Percentiles rank a stretch among this genome's conserved stretches.
Conservation (phyloP, 2,113 vertebrate species). For the Anser brachyrhynchus region DNA sequence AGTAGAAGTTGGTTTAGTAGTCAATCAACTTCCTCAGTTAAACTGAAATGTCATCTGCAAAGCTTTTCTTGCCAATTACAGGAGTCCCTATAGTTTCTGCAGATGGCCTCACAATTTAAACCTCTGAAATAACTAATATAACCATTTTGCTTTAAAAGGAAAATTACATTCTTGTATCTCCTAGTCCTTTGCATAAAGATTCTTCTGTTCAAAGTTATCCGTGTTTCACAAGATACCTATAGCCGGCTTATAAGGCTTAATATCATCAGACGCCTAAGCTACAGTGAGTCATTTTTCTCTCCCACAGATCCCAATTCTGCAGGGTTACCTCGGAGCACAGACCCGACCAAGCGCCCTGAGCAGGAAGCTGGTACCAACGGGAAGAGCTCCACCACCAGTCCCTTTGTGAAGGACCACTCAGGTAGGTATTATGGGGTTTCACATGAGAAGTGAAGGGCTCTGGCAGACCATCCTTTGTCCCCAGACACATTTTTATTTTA, state of each 20-base stretch:
- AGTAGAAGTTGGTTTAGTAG: conserved; percentile 77
- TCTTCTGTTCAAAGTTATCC: conserved; percentile 67
- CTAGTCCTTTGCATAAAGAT: conserved; percentile 70
- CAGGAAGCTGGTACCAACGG: conserved; percentile 83
- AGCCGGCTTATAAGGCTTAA: conserved; percentile 35
- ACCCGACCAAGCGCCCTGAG: conserved; percentile 86
- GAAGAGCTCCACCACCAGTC: conserved; percentile 85
- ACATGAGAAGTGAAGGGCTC: not conserved
- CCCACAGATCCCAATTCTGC: conserved; percentile 88
- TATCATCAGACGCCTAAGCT: not conserved
- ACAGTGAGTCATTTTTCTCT: conserved; percentile 67
- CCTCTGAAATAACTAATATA: conserved; percentile 75
- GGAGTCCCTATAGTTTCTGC: conserved; percentile 80
- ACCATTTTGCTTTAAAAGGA: conserved; percentile 71
- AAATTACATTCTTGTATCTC: conserved; percentile 61
- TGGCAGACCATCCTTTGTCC: not conserved
- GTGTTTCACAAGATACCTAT: conserved; percentile 54
- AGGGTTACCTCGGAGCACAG: conserved; percentile 81
- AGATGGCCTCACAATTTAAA: conserved; percentile 80
- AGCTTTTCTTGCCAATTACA: conserved; percentile 78
- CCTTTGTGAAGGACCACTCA: conserved; percentile 84
- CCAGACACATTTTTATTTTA: not conserved
- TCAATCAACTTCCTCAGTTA: conserved; percentile 77
- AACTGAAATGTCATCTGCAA: conserved; percentile 86
- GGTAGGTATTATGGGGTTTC: conserved; percentile 57